Conservation (phyloP, 2,888 invertebrate genomes). For the Plusia festucae region DNA sequence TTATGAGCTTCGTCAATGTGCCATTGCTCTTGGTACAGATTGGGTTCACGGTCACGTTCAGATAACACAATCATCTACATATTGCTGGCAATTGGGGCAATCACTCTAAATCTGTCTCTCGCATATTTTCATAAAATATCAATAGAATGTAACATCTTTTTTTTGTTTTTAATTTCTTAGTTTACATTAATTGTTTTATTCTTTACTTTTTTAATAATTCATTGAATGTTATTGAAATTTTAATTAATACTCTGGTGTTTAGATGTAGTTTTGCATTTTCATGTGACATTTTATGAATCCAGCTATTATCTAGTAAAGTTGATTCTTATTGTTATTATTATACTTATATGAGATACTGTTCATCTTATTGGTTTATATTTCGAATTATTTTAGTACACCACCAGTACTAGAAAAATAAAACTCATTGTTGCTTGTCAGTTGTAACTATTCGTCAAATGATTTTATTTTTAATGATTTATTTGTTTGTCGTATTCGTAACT, state of each 20-base stretch:
- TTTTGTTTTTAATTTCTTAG: neutral
- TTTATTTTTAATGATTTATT: neutral
- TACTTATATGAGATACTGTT: neutral
- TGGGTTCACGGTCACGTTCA: conserved; percentile 81
- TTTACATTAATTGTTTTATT: no score
- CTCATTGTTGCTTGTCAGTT: neutral
- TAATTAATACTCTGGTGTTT: neutral
- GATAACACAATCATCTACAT: conserved; percentile 62
- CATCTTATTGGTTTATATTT: neutral
- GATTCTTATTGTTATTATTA: neutral
- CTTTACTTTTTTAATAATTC: neutral
- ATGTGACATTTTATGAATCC: neutral
- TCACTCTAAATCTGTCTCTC: conserved; percentile 37
- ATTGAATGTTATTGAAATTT: neutral
- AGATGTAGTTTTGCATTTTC: neutral
- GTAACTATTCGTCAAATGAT: neutral
- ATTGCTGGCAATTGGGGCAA: conserved; percentile 59
- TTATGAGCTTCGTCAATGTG: conserved; percentile 81
- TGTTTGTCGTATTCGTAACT: neutral
- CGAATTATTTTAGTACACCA: neutral
- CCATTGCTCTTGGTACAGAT: conserved; percentile 84
- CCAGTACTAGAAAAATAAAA: neutral
- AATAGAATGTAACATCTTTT: neutral
- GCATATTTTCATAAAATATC: conserved; percentile 18
- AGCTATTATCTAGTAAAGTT: neutral